These are phyloP conservation scores for Papilio helenus DNA, from an alignment of 1,140 invertebrate species.

Conservation along the genomic window DNA sequence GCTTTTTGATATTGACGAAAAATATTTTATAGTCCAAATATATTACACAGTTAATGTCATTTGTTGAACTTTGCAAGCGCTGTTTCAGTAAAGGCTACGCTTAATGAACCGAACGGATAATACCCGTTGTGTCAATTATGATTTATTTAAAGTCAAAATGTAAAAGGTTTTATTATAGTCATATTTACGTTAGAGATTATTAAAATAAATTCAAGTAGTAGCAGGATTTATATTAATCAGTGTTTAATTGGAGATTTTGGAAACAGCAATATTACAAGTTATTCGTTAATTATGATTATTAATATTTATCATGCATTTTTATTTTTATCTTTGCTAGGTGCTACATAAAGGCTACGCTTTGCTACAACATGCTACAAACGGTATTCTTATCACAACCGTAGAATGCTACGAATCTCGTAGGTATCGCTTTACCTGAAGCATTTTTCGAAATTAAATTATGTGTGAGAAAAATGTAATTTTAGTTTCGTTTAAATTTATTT, in stretches of 20 bases:
- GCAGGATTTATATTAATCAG: background rate
- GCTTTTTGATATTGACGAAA: background rate
- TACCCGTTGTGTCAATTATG: constrained; percentile 30
- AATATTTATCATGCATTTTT: no score
- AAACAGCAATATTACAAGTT: no score
- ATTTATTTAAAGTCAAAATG: constrained; percentile 9
- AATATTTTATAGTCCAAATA: background rate
- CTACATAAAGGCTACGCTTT: background rate
- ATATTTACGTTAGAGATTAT: background rate
- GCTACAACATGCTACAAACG: background rate
- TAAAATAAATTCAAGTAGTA: background rate
- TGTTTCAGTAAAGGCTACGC: constrained; percentile 13
- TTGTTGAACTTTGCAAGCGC: constrained; percentile 33
- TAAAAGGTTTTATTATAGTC: background rate
- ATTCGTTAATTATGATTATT: no score
- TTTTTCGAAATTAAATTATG: background rate
- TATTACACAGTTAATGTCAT: constrained; percentile 35
- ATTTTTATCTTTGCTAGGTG: background rate
- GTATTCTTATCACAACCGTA: background rate
- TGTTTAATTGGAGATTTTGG: background rate
- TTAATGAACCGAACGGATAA: constrained; percentile 41
- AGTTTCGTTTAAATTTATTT: background rate
- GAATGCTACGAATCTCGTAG: background rate
- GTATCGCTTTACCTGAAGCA: background rate
- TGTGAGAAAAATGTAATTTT: background rate